Percentiles rank a stretch among this genome's conserved stretches.
These are phyloP conservation scores for Aleiodes testaceus DNA, from an alignment of 2,888 invertebrate genomes.

Conservation along the genomic window DNA sequence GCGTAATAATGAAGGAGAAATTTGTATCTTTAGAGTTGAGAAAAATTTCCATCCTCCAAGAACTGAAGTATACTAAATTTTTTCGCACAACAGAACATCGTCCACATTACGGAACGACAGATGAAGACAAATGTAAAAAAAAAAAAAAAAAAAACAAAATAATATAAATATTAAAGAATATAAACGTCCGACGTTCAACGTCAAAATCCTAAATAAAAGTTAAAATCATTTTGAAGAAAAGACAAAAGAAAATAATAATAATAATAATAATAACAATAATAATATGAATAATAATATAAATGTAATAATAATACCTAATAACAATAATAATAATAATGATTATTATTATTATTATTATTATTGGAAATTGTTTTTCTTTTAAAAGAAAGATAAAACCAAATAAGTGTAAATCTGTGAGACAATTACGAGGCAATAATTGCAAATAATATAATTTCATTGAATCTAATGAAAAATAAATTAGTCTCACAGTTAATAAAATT, in stretches of 20 bases:
- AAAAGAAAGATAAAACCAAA: no score
- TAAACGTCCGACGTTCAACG: conserved; percentile 17
- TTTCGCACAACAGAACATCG: neutral
- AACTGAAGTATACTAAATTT: neutral
- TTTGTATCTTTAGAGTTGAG: neutral
- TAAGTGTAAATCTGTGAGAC: no score
- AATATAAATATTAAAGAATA: neutral
- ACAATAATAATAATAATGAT: conserved; percentile 9
- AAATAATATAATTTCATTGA: no score
- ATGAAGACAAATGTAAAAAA: neutral
- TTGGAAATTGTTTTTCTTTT: no score
- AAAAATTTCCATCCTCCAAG: neutral
- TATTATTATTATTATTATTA: neutral
- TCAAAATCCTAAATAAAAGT: neutral
- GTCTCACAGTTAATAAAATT: neutral
- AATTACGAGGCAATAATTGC: no score
- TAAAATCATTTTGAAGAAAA: neutral
- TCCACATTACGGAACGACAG: neutral
- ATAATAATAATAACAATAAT: neutral
- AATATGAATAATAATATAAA: no score
- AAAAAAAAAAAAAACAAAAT: no score
- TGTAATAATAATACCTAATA: no score
- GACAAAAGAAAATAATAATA: neutral
- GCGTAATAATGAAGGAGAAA: neutral
- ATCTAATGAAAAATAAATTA: no score